These are phyloP conservation scores for Caenorhabditis sp. DNA, from an alignment of 2,888 invertebrate species.

Conservation along the genomic window DNA sequence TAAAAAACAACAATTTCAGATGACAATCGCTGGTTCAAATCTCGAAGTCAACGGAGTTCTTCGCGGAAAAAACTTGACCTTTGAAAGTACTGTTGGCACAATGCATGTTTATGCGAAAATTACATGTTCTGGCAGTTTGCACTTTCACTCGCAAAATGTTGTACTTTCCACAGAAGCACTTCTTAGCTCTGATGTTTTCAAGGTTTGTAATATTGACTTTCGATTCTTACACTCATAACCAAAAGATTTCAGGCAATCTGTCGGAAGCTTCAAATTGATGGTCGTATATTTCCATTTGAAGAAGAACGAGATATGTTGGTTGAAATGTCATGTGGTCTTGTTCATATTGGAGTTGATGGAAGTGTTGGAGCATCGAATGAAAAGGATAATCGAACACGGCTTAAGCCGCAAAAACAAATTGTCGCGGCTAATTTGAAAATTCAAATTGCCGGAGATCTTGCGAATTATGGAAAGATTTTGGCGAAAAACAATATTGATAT, in stretches of 20 bases:
- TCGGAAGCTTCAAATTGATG: conserved; percentile 51
- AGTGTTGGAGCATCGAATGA: conserved; percentile 46
- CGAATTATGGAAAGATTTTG: conserved; percentile 53
- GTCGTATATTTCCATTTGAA: conserved; percentile 45
- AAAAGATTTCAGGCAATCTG: conserved; percentile 32
- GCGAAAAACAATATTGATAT: conserved; percentile 47
- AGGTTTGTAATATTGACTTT: conserved; percentile 10
- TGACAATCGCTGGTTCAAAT: conserved; percentile 54
- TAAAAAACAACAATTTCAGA: no score
- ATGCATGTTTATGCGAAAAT: conserved; percentile 56
- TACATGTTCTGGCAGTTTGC: conserved; percentile 27
- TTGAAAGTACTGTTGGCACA: conserved; percentile 53
- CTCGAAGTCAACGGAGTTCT: conserved; percentile 52
- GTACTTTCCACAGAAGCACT: conserved; percentile 54
- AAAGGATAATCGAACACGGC: conserved; percentile 18
- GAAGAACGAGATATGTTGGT: conserved; percentile 23
- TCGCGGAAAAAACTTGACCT: conserved; percentile 45
- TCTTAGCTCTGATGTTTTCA: conserved; percentile 42
- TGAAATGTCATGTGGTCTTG: conserved; percentile 33
- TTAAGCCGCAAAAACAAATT: conserved; percentile 19
- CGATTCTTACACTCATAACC: neutral
- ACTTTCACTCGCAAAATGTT: conserved; percentile 50
- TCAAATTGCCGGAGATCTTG: conserved; percentile 41
- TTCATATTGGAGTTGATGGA: conserved; percentile 58
- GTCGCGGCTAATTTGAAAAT: conserved; percentile 38